A percentile compares a stretch with the other conserved stretches of the same genome.
These are phyloP conservation scores for Seira musarum DNA, from an alignment of 2,888 invertebrate genomes.

Conservation along the genomic window DNA sequence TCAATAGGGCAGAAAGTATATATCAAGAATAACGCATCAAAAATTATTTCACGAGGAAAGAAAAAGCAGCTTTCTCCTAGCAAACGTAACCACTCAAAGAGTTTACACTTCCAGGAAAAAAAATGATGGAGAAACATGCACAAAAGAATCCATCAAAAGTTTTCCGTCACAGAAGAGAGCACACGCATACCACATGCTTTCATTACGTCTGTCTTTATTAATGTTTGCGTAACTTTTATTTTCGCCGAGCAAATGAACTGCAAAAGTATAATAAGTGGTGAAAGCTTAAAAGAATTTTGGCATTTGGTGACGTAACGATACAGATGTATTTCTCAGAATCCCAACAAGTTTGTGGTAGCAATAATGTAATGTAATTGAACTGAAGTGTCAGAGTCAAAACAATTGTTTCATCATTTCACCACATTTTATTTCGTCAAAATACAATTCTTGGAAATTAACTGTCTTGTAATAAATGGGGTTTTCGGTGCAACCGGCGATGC, in stretches of 20 bases:
- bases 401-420: not conserved
- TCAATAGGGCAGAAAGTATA: too few species aligned
- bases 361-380: not conserved
- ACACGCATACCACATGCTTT: conserved; percentile 26
- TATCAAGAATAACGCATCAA: too few species aligned
- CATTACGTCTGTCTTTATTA: not conserved
- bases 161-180: not conserved
- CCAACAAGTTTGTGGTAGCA: too few species aligned
- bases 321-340: not conserved
- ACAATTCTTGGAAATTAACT: too few species aligned
- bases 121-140: not conserved
- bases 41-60: too few species aligned
- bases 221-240: conserved; percentile 9
- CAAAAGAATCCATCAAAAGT: too few species aligned
- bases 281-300: conserved; percentile 18
- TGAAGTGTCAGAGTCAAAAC: not conserved
- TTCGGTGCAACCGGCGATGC: too few species aligned
- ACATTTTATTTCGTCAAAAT: too few species aligned
- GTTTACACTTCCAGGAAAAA: not conserved
- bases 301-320: not conserved
- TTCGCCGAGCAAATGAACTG: not conserved
- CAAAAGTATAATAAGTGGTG: not conserved
- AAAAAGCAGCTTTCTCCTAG: too few species aligned
- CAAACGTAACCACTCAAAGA: conserved; percentile 17
- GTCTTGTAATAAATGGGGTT: too few species aligned